phyloP scores from a whole-genome alignment of 2,113 vertebrate genomes.

The Brienomyrus brachyistius region DNA sequence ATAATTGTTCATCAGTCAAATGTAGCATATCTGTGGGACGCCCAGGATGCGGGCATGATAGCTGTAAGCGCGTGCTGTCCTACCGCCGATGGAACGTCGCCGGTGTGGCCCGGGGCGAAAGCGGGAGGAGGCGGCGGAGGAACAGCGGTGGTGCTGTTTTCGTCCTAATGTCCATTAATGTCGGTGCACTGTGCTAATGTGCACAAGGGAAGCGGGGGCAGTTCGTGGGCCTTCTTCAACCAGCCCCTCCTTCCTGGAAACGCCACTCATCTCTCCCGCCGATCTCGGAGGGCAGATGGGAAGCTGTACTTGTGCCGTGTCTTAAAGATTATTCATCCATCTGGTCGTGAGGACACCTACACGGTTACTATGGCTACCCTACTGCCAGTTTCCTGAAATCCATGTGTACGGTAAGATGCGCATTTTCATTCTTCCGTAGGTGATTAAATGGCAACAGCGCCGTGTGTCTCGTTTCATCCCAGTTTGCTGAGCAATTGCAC shows the following conservation, averaged over 20 bases:
- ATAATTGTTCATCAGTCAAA: constrained; percentile 50
- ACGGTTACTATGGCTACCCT: not conserved
- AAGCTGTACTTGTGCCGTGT: not conserved
- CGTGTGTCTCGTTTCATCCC: not conserved
- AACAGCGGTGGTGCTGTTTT: constrained; percentile 52
- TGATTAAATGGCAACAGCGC: not conserved
- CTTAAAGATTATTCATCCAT: not conserved
- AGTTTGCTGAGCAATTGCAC: not conserved
- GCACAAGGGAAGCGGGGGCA: constrained; percentile 4
- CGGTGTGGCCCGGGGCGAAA: constrained; percentile 46
- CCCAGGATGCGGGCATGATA: constrained; percentile 44
- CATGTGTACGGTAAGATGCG: not conserved
- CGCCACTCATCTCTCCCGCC: not conserved
- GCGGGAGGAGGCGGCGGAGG: constrained; percentile 39
- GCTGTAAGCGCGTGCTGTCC: constrained; percentile 52
- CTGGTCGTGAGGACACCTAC: not conserved
- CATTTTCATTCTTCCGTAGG: not conserved
- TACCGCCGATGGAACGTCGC: constrained; percentile 46
- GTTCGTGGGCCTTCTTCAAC: not conserved
- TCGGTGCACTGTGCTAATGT: constrained; percentile 47
- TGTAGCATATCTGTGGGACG: constrained; percentile 47
- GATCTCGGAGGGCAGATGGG: not conserved
- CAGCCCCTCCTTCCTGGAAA: not conserved
- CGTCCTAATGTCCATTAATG: constrained; percentile 57
- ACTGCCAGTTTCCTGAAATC: not conserved